phyloP scores from a whole-genome alignment of 2,113 vertebrate genomes.

The Ammospiza nelsoni region DNA sequence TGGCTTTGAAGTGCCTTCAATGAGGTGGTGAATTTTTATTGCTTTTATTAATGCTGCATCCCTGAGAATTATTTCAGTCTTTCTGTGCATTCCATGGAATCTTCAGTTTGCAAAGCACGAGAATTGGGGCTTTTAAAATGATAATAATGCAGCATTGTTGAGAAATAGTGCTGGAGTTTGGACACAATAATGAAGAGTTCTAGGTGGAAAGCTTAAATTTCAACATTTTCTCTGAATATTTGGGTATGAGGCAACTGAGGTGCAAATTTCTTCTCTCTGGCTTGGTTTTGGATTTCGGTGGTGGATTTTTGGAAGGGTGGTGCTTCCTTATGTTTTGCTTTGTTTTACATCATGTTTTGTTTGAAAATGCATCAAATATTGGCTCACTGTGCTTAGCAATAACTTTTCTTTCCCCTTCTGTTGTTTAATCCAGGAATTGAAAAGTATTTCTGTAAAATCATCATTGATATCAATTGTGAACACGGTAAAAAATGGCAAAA shows the following conservation, averaged over 20 bases:
- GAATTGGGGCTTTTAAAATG: not conserved
- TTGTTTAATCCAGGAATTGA: not conserved
- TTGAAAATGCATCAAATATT: not conserved
- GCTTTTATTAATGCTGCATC: not conserved
- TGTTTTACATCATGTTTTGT: not conserved
- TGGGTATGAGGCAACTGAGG: not conserved
- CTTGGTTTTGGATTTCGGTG: not conserved
- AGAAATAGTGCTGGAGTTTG: not conserved
- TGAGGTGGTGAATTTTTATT: not conserved
- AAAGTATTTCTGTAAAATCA: not conserved
- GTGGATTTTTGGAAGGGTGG: not conserved
- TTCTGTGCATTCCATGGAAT: not conserved
- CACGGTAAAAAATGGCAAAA: not conserved
- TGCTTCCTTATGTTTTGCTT: not conserved
- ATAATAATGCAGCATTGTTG: rapidly evolving
- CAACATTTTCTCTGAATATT: not conserved
- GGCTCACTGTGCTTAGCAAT: not conserved
- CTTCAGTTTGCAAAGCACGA: not conserved
- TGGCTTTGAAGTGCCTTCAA: not conserved
- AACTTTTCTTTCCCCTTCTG: not conserved
- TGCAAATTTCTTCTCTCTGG: not conserved
- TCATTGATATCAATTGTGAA: not conserved
- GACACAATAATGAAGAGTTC: not conserved
- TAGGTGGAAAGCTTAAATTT: not conserved
- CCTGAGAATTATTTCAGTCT: not conserved